Conservation (phyloP, 2,113 vertebrate species). For the Oplegnathus fasciatus region DNA sequence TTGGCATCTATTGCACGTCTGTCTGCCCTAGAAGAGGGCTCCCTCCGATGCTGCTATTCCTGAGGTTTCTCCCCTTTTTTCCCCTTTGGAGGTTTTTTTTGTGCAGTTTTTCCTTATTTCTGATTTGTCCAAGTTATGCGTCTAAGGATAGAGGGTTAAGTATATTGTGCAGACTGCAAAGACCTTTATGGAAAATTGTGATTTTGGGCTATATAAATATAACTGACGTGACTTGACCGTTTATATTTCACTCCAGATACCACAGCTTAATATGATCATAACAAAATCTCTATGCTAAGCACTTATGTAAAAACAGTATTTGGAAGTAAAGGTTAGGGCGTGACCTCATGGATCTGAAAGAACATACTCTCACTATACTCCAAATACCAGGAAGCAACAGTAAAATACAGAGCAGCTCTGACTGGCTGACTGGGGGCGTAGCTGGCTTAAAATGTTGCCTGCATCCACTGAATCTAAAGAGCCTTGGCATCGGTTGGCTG, state of each 20-base stretch:
- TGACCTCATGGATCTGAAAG: background rate
- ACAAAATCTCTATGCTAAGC: background rate
- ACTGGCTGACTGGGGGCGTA: background rate
- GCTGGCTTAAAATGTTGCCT: conserved; percentile 23
- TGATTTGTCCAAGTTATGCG: background rate
- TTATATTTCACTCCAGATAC: background rate
- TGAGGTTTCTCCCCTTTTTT: background rate
- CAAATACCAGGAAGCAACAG: background rate
- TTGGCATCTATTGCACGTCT: background rate
- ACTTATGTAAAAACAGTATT: background rate
- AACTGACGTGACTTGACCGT: background rate
- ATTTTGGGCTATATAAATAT: background rate
- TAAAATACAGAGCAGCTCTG: background rate
- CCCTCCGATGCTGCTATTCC: background rate
- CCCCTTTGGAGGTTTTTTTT: background rate
- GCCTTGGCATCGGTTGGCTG: background rate
- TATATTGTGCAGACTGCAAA: background rate
- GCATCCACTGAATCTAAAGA: conserved; percentile 21
- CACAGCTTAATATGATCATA: background rate
- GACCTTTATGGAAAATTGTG: background rate
- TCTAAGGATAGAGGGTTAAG: background rate
- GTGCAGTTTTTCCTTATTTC: background rate
- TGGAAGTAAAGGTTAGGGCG: background rate
- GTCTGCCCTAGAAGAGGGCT: background rate
- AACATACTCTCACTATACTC: background rate